phyloP scores from a whole-genome alignment of 92 coral and sea anemone genomes.

The Paramuricea clavata region DNA sequence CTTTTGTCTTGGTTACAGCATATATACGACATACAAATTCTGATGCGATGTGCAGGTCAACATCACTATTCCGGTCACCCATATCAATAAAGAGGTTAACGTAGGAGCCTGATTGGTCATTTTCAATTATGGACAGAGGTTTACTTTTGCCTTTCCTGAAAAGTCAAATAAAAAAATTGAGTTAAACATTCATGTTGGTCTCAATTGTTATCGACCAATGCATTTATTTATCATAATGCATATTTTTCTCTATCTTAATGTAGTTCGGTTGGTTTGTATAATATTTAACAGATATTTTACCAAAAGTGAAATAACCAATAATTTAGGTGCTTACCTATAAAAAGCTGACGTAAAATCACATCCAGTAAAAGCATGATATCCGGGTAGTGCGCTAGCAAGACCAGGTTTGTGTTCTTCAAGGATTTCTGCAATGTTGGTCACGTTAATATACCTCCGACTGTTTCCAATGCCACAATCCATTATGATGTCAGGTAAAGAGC shows the following conservation, averaged over 20 bases:
- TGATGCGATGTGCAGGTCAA: not conserved
- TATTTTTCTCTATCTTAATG: no score
- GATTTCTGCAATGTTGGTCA: not conserved
- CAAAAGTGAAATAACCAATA: no score
- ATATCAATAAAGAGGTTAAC: not conserved
- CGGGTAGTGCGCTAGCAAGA: slow-evolving; percentile 6
- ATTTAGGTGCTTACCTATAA: slow-evolving; percentile 2
- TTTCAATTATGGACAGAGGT: no score
- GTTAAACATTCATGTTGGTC: no score
- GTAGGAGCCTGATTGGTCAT: no score
- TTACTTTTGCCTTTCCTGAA: no score
- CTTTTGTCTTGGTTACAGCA: not conserved
- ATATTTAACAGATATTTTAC: no score
- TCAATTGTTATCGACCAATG: no score
- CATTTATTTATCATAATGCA: no score
- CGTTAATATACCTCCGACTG: not conserved
- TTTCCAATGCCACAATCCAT: slow-evolving; percentile 20
- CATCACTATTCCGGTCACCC: not conserved
- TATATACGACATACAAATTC: not conserved
- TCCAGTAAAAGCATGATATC: not conserved
- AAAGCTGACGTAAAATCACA: not conserved
- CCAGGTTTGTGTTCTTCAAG: not conserved
- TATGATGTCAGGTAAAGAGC: slow-evolving; percentile 9
- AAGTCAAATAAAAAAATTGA: no score
- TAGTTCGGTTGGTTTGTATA: no score